Base-by-base conservation (phyloP, 2,797 vertebrate genomes). In the Borostomias antarcticus region DNA sequence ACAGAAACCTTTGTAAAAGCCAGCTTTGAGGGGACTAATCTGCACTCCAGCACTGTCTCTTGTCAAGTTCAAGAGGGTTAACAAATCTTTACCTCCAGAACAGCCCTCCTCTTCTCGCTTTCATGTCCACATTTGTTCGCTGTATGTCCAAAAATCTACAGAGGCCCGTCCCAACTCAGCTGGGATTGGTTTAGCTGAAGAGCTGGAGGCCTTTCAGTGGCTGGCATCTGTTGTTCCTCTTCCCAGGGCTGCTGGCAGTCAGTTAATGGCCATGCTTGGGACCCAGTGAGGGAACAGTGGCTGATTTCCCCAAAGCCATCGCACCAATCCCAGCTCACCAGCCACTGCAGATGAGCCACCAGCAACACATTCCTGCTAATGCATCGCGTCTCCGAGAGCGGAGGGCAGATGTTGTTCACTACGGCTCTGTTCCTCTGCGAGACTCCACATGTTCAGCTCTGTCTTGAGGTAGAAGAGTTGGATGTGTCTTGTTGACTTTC, bases 81-180 rank as follows among this genome's bases (percentile, higher is more conserved):
- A 90, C 89, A 91, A 90, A 91, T 91, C 87, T 91, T 89, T 91
- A 91, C 89, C 88, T 91, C 89, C 86, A 88, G 85, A 90, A 90
- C 87, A 90, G 87, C 88, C 88, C 88, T 86, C 81, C 87, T 89
- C 89, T 88, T 88, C 88, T 87, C 87, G 85, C 87, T 91, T 91
- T 91, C 89, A 90, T 90, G 88, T 91, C 89, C 89, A 90, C 89
- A 91, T 91, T 91, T 91, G 89, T 91, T 91, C 89, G 78, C 89
- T 89, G 88, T 90, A 90, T 90, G 89, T 90, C 89, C 89, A 89
- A 89, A 91, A 90, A 89, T 89, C 89, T 91, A 90, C 89, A 90
- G 89, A 91, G 89, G 88, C 88, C 88, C 86, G 84, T 90, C 86
- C 86, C 79, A 85, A 88, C 86, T 88, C 89, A 89, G 86, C 88